phyloP scores from a whole-genome alignment of 2,113 vertebrate species.

The Cathartes aura region DNA sequence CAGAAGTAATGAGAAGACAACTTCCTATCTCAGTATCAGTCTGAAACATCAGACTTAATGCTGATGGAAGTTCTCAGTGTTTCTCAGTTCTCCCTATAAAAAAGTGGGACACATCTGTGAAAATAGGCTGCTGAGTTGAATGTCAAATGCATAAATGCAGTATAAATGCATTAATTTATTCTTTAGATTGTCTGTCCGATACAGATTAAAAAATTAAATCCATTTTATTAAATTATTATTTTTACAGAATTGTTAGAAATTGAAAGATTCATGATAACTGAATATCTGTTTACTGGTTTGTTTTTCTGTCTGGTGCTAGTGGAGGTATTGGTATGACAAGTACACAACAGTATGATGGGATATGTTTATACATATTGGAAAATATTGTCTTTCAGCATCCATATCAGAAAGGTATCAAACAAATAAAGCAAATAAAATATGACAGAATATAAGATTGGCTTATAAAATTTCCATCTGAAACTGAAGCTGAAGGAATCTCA shows the following conservation, averaged over 20 bases:
- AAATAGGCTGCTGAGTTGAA: neutral
- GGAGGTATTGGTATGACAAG: neutral
- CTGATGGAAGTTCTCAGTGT: neutral
- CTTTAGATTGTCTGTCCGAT: neutral
- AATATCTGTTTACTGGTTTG: neutral
- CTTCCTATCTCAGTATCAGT: neutral
- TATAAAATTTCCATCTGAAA: neutral
- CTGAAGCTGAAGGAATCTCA: neutral
- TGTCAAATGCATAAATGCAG: neutral
- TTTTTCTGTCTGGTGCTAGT: neutral
- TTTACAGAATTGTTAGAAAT: neutral
- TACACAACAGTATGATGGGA: neutral
- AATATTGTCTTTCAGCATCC: neutral
- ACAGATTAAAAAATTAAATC: neutral
- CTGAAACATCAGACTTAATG: neutral
- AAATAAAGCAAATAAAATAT: neutral
- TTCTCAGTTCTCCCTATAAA: neutral
- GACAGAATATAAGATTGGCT: neutral
- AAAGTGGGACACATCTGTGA: neutral
- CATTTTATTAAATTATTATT: neutral
- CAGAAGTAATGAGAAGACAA: neutral
- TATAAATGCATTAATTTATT: neutral
- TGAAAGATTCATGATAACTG: neutral
- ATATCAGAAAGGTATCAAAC: neutral
- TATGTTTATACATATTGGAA: neutral